Conservation (phyloP, 2,113 vertebrate genomes). For the Ranitomeya variabilis region DNA sequence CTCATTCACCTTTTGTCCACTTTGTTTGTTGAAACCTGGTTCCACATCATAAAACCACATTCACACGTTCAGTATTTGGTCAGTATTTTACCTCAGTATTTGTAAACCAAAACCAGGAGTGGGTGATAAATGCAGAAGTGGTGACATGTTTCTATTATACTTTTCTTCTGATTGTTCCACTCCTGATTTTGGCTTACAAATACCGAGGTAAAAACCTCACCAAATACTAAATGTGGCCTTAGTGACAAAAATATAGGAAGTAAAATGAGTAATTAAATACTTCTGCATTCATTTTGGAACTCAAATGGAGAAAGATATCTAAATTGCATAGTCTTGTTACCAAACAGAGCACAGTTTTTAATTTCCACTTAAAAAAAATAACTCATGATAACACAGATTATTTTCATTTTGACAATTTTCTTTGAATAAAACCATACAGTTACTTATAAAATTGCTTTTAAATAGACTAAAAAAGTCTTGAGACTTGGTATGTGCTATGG, state of each 20-base stretch:
- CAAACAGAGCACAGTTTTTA: neutral
- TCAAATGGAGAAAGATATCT: neutral
- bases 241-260: neutral
- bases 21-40: neutral
- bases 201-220: no score
- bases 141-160: no score
- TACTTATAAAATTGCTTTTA: constrained; percentile 12
- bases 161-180: no score
- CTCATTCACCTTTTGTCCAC: neutral
- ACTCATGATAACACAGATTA: neutral
- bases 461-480: constrained; percentile 21
- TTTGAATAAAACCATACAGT: neutral
- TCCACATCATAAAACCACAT: no score
- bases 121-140: no score
- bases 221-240: neutral
- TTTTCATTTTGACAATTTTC: neutral
- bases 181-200: no score
- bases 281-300: neutral
- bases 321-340: neutral
- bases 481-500: constrained; percentile 41
- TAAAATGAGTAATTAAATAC: neutral
- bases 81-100: no score
- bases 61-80: no score
- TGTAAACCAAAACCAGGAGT: no score
- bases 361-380: neutral